Percentiles rank a stretch among this genome's conserved stretches.
Evolutionary conservation across 2,113 vertebrate species (phyloP).

Genomic region (Tragelaphus buxtoni): DNA sequence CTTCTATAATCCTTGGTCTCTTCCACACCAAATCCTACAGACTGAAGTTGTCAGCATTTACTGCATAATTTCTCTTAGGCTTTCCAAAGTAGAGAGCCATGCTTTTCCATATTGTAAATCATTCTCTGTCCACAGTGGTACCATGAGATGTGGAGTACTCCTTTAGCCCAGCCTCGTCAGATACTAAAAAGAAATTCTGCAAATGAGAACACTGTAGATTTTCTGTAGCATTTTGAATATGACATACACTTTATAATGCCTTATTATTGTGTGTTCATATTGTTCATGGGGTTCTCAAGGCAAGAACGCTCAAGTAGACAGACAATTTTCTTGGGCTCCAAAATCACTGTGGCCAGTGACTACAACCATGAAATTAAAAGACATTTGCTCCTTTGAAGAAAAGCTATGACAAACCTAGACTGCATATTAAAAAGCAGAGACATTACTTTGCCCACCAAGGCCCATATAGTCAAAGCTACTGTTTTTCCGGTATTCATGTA

Average conservation of each 20-base stretch:
- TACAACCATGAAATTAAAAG: background rate
- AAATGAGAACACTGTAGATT: background rate
- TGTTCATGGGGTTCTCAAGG: background rate
- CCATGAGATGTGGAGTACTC: background rate
- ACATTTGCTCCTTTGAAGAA: background rate
- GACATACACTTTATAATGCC: background rate
- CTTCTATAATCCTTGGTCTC: background rate
- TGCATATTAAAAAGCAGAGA: background rate
- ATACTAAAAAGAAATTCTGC: background rate
- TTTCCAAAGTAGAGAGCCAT: background rate
- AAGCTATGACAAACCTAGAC: background rate
- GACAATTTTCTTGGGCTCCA: background rate
- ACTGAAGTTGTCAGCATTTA: background rate
- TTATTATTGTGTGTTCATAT: background rate
- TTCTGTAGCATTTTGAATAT: background rate
- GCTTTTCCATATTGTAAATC: background rate
- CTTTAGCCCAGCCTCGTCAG: too few relatives aligned
- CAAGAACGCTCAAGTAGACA: background rate
- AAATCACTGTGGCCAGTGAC: background rate
- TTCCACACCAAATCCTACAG: background rate
- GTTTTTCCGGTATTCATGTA: background rate
- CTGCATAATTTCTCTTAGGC: background rate
- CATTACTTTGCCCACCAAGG: accelerated
- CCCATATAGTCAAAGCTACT: background rate
- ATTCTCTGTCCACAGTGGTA: background rate